Evolutionary conservation across 2,888 invertebrate genomes (phyloP).

Genomic region (Leptinotarsa haldemani): DNA sequence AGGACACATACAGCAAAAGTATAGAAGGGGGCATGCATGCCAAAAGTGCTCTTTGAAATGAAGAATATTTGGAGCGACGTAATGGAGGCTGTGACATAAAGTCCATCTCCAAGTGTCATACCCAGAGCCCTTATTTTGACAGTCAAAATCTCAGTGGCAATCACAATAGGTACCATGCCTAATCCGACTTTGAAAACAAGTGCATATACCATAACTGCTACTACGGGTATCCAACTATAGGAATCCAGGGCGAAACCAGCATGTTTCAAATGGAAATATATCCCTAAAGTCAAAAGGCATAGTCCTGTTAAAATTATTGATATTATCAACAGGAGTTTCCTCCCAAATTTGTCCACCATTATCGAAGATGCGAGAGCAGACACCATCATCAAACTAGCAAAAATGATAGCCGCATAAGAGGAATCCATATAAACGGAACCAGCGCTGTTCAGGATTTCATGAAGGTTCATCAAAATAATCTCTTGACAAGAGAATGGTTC

Average conservation of each 20-base stretch:
- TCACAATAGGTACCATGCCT: conserved; percentile 62
- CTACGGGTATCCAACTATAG: conserved; percentile 61
- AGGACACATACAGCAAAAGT: conserved; percentile 52
- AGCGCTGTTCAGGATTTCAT: conserved; percentile 60
- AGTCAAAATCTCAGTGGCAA: conserved; percentile 63
- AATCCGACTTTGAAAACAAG: conserved; percentile 61
- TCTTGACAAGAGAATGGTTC: conserved; percentile 63
- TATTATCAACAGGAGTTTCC: conserved; percentile 57
- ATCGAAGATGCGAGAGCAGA: conserved; percentile 57
- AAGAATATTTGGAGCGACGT: conserved; percentile 58
- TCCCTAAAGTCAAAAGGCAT: conserved; percentile 57
- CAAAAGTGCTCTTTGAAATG: conserved; percentile 51
- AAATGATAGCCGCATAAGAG: conserved; percentile 59
- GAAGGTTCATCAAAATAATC: conserved; percentile 63
- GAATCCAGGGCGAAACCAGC: conserved; percentile 50
- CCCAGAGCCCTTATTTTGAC: conserved; percentile 63
- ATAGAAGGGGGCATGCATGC: conserved; percentile 60
- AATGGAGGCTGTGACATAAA: conserved; percentile 58
- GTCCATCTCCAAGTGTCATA: conserved; percentile 60
- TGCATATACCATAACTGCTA: conserved; percentile 61
- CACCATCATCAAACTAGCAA: conserved; percentile 59
- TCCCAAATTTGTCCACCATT: conserved; percentile 61
- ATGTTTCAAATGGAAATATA: conserved; percentile 61
- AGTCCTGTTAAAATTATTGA: conserved; percentile 59
- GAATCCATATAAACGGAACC: conserved; percentile 57